A percentile compares a stretch with the other conserved stretches of the same genome.
Conservation (phyloP, 2,888 invertebrate species). For the Limnephilus marmoratus region DNA sequence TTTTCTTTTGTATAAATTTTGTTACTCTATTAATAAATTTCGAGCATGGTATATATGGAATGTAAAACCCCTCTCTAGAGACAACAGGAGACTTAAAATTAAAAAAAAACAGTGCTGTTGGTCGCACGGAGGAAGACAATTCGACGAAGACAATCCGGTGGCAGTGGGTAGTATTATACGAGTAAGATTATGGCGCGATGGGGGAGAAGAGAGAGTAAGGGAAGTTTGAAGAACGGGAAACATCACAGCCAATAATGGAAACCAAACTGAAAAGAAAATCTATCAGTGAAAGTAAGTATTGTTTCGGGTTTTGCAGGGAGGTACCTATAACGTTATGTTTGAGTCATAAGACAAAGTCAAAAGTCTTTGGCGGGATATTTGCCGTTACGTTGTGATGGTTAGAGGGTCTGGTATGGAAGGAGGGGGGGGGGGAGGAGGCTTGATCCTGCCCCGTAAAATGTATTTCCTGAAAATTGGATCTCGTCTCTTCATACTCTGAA, state of each 20-base stretch:
- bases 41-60: not conserved
- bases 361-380: slow-evolving; percentile 53
- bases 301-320: not conserved
- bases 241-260: slow-evolving; percentile 60
- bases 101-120: not conserved
- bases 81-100: not conserved
- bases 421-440: not conserved
- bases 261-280: slow-evolving; percentile 61
- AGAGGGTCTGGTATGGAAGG: not conserved
- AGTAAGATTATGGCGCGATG: not conserved
- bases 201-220: not conserved
- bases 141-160: no score
- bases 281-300: slow-evolving; percentile 49
- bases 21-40: not conserved
- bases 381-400: not conserved
- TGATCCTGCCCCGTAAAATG: slow-evolving; percentile 57
- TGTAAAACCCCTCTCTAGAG: not conserved
- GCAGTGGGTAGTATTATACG: not conserved
- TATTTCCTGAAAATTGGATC: slow-evolving; percentile 65
- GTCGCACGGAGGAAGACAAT: not conserved
- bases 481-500: slow-evolving; percentile 60
- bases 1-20: not conserved
- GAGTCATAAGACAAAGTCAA: slow-evolving; percentile 60
- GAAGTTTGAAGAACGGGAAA: not conserved
- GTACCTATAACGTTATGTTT: slow-evolving; percentile 53